Conservation (phyloP, 2,797 vertebrate genomes). For the Emydoidea blandingii region DNA sequence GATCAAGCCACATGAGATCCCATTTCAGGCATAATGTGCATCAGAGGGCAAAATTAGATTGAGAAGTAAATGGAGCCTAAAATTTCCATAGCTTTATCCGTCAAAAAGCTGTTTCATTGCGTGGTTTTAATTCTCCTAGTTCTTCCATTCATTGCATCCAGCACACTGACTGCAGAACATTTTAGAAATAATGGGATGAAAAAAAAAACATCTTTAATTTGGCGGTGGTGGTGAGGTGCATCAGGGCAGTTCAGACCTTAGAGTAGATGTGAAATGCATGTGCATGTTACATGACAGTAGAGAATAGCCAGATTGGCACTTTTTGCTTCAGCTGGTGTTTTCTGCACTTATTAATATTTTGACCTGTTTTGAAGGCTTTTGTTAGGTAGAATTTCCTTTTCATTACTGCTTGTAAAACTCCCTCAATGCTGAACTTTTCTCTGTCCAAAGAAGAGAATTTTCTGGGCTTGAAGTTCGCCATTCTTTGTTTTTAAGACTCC, state of each 20-base stretch:
- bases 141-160: conserved; percentile 73
- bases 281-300: not conserved
- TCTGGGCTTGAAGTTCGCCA: not conserved
- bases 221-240: conserved; percentile 45
- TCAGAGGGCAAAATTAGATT: conserved; percentile 90
- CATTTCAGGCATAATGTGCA: conserved; percentile 87
- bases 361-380: not conserved
- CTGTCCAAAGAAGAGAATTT: not conserved
- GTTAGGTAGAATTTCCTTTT: conserved; percentile 39
- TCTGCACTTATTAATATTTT: conserved; percentile 14
- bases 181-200: conserved; percentile 72
- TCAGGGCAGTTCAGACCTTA: conserved; percentile 17
- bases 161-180: conserved; percentile 70
- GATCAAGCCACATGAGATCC: conserved; percentile 88
- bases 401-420: not conserved
- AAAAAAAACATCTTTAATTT: conserved; percentile 52
- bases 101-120: conserved; percentile 85
- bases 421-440: not conserved
- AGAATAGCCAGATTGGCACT: not conserved
- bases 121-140: conserved; percentile 84
- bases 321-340: not conserved
- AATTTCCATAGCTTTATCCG: conserved; percentile 86
- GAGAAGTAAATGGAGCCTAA: conserved; percentile 90
- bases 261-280: conserved; percentile 8
- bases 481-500: conserved; percentile 20